These are phyloP conservation scores for Falco rusticolus DNA, from an alignment of 2,797 vertebrate genomes.

Conservation along the genomic window DNA sequence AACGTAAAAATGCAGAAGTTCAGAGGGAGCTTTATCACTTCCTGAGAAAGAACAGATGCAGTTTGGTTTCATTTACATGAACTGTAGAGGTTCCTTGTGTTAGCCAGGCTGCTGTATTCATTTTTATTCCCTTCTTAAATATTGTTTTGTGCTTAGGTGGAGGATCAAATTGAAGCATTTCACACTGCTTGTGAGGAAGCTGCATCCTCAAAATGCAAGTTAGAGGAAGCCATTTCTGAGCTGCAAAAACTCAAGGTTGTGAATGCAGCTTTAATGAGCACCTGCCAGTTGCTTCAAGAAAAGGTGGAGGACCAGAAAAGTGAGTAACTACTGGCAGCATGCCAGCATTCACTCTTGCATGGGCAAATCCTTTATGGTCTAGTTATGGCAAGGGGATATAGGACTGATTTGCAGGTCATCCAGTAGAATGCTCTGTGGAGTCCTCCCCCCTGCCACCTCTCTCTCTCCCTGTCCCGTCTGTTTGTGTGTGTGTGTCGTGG, in stretches of 20 bases:
- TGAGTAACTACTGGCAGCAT: constrained; percentile 65
- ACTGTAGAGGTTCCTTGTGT: background rate
- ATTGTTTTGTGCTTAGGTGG: constrained; percentile 33
- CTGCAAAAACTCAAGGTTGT: constrained; percentile 49
- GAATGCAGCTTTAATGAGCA: constrained; percentile 32
- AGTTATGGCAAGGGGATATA: background rate
- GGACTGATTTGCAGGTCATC: background rate
- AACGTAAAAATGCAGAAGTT: constrained; percentile 75
- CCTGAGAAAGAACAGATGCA: constrained; percentile 73
- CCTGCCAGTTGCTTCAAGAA: constrained; percentile 49
- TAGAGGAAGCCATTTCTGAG: constrained; percentile 71
- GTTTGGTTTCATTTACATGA: constrained; percentile 59
- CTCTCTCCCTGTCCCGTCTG: no score
- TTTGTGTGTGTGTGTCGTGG: no score
- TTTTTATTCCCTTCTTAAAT: background rate
- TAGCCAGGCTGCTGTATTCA: background rate
- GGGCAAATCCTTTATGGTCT: background rate
- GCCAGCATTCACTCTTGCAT: background rate
- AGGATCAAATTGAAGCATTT: constrained; percentile 40
- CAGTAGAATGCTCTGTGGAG: background rate
- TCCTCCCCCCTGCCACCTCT: no score
- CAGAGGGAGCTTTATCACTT: constrained; percentile 70
- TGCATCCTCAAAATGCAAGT: constrained; percentile 22
- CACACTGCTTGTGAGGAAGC: constrained; percentile 23
- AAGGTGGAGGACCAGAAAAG: constrained; percentile 64